Percentiles rank a stretch among this genome's conserved stretches.
Evolutionary conservation across 2,113 vertebrate genomes (phyloP).

Genomic region (Pholis gunnellus): DNA sequence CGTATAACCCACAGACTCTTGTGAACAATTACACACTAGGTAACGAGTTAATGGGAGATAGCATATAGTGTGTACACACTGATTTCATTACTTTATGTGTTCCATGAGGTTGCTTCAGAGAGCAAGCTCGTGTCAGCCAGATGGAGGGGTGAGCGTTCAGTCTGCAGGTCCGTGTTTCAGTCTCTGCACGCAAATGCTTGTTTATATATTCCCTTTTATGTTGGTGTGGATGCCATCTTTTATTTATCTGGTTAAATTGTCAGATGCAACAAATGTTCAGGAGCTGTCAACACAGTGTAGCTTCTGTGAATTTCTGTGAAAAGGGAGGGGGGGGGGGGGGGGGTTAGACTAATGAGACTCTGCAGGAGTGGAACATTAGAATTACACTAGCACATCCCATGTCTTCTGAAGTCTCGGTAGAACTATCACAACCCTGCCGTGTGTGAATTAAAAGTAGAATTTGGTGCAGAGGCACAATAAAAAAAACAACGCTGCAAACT

Average conservation of each 20-base stretch:
- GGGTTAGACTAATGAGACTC: constrained; percentile 23
- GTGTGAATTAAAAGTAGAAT: constrained; percentile 5
- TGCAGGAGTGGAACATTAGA: constrained; percentile 20
- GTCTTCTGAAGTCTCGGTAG: constrained; percentile 26
- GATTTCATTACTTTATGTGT: constrained; percentile 50
- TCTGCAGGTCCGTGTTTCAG: constrained; percentile 28
- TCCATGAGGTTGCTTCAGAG: constrained; percentile 30
- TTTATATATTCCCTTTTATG: constrained; percentile 24
- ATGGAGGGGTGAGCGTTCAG: constrained; percentile 46
- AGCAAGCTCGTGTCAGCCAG: constrained; percentile 25
- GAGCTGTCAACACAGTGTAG: background rate
- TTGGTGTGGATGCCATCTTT: constrained; percentile 23
- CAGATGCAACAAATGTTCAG: constrained; percentile 16
- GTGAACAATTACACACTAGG: constrained; percentile 54
- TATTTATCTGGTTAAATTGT: constrained; percentile 26
- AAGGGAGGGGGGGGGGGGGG: too few relatives aligned
- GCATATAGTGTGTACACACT: constrained; percentile 35
- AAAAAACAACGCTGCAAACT: background rate
- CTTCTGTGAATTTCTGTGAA: constrained; percentile 19
- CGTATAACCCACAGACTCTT: constrained; percentile 31
- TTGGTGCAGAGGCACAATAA: constrained; percentile 8
- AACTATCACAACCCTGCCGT: constrained; percentile 5
- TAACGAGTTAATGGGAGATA: constrained; percentile 61
- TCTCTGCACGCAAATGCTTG: constrained; percentile 34
- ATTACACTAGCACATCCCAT: constrained; percentile 29